Evolutionary conservation across 1,140 invertebrate genomes (phyloP), one percentile per base, ranked within the genome.

Genomic region (Vanessa atalanta): DNA sequence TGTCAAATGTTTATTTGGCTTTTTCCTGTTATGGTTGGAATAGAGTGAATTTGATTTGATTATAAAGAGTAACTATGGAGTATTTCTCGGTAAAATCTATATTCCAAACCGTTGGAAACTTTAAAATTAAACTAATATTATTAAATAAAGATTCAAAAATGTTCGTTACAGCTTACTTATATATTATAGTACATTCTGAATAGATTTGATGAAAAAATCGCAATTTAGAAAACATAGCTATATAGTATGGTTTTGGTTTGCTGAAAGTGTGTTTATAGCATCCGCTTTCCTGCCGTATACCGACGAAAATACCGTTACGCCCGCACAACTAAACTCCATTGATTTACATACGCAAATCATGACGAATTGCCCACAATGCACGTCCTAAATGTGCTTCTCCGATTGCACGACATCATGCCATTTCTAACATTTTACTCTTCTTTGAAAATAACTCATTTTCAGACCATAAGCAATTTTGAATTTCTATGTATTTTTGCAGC

Each of bases 181-280:
- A 31, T 31, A 20, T 20, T 20, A 31, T 31, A 31, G 26, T 31
- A 2, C 26, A 31, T 31, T 31, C 9, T 43, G 37, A 43, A 0
- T 9, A 5, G 37, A 43, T 43, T 61, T 20, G 47, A 60, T 14
- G 16, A 69, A 69, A 48, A 53, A 68, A 57, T 75, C 55, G 16
- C 70, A 51, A 69, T 75, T 68, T 66, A 73, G 78, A 81, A 76
- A 79, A 75, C 72, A 78, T 79, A 26, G 64, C 20, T 68, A 75
- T 73, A 77, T 48, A 53, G 79, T 74, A 85, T 87, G 79, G 81
- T 86, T 86, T 88, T 83, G 82, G 81, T 84, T 85, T 75, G 68
- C 86, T 88, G 88, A 88, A 90, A 89, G 85, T 91, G 86, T 89
- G 90, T 92, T 92, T 92, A 91, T 92, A 88, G 87, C 90, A 82